Evolutionary conservation across 2,888 invertebrate species (phyloP).

Genomic region (Horisme vitalbata): DNA sequence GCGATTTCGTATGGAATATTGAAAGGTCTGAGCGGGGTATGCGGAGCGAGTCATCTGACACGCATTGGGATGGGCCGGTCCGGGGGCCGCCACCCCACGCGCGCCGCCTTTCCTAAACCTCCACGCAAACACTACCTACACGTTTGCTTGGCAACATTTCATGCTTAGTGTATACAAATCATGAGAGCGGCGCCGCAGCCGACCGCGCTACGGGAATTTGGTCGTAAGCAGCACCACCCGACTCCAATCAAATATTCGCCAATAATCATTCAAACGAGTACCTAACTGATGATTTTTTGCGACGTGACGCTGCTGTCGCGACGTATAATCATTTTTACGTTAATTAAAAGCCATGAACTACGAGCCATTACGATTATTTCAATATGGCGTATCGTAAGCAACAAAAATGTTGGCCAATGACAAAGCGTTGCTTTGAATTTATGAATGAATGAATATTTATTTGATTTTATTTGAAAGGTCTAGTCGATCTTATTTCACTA

Average conservation of each 20-base stretch:
- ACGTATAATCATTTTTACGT: constrained; percentile 32
- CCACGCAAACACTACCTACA: constrained; percentile 78
- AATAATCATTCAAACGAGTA: constrained; percentile 56
- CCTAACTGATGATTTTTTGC: constrained; percentile 32
- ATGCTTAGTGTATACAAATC: constrained; percentile 82
- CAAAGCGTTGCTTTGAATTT: too few species aligned
- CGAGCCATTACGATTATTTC: too few species aligned
- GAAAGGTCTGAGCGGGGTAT: constrained; percentile 73
- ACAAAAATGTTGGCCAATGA: too few species aligned
- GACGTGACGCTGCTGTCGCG: constrained; percentile 15
- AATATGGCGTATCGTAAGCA: too few species aligned
- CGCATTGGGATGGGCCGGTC: constrained; percentile 60
- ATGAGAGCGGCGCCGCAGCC: constrained; percentile 72
- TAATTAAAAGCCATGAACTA: constrained; percentile 45
- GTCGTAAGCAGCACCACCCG: constrained; percentile 59
- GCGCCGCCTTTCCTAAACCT: constrained; percentile 77
- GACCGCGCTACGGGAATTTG: constrained; percentile 76
- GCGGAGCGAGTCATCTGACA: constrained; percentile 68
- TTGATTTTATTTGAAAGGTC: too few species aligned
- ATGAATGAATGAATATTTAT: too few species aligned
- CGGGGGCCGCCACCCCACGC: constrained; percentile 45
- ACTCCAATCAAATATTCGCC: constrained; percentile 60
- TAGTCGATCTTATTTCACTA: too few species aligned
- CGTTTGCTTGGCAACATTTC: constrained; percentile 83
- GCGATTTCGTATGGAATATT: constrained; percentile 78